Conservation (phyloP, 2,113 vertebrate genomes). For the Brevimyrus niger region DNA sequence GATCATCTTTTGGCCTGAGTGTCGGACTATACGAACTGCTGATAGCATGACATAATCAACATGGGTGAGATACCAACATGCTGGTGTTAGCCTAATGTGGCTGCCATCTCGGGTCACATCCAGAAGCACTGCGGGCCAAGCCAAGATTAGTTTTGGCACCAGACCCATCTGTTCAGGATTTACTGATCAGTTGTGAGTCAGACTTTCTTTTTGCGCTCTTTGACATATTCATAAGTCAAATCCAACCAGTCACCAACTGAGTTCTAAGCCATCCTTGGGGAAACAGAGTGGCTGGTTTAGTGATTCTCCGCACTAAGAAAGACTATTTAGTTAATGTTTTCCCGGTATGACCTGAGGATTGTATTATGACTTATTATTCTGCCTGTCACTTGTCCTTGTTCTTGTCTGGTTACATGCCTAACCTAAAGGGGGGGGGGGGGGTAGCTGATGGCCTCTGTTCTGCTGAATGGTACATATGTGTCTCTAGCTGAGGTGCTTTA, state of each 20-base stretch:
- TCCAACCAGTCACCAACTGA: conserved; percentile 7
- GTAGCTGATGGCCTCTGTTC: not conserved
- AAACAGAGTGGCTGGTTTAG: not conserved
- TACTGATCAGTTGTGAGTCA: conserved; percentile 10
- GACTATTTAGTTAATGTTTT: not conserved
- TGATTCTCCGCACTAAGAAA: not conserved
- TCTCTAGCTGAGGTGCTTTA: not conserved
- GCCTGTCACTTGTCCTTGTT: not conserved
- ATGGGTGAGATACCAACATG: not conserved
- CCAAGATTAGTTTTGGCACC: not conserved
- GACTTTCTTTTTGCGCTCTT: conserved; percentile 12
- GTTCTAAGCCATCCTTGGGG: conserved; percentile 14
- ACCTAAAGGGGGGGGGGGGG: not conserved
- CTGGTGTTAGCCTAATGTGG: not conserved
- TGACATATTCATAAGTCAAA: conserved; percentile 24
- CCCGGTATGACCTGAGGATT: not conserved
- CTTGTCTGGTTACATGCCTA: not conserved
- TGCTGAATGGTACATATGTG: not conserved
- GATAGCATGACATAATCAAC: not conserved
- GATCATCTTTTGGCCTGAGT: not conserved
- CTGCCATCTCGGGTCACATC: not conserved
- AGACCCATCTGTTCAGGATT: conserved; percentile 18
- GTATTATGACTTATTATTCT: not conserved
- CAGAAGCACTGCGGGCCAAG: not conserved
- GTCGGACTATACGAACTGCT: not conserved